Conservation (phyloP, 2,888 invertebrate genomes). For the Apantesis nais region DNA sequence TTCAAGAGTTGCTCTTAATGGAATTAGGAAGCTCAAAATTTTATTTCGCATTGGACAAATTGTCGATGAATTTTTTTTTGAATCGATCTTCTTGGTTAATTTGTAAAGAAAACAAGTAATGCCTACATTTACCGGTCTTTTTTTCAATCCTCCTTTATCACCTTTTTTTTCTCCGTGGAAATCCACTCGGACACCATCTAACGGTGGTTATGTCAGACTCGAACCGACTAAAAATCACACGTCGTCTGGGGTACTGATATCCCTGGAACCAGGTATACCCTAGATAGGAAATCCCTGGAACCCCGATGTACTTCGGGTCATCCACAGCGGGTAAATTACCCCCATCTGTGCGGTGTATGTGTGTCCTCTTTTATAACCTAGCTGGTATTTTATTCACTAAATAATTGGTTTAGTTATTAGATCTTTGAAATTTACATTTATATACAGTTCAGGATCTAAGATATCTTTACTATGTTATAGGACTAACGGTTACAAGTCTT, state of each 20-base stretch:
- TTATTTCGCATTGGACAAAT: conserved; percentile 30
- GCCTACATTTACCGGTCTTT: neutral
- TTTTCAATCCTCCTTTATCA: neutral
- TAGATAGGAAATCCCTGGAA: no score
- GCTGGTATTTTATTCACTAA: no score
- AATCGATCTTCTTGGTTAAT: conserved; percentile 26
- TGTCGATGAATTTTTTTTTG: conserved; percentile 34
- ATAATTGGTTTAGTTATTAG: neutral
- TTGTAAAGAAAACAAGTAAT: neutral
- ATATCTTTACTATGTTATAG: neutral
- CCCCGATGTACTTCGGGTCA: no score
- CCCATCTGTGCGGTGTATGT: no score
- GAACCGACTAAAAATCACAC: no score
- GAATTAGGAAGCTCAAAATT: conserved; percentile 35
- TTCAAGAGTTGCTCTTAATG: conserved; percentile 36
- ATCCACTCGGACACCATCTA: no score
- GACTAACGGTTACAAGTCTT: neutral
- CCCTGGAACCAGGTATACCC: no score
- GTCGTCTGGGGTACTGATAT: no score
- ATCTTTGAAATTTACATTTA: neutral
- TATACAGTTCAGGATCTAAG: neutral
- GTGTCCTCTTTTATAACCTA: no score
- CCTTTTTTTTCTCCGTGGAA: no score
- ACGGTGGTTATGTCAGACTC: no score
- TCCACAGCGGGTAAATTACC: no score